Percentiles rank a stretch among this genome's conserved stretches.
Conservation (phyloP, 2,113 vertebrate genomes). For the Ascaphus truei region DNA sequence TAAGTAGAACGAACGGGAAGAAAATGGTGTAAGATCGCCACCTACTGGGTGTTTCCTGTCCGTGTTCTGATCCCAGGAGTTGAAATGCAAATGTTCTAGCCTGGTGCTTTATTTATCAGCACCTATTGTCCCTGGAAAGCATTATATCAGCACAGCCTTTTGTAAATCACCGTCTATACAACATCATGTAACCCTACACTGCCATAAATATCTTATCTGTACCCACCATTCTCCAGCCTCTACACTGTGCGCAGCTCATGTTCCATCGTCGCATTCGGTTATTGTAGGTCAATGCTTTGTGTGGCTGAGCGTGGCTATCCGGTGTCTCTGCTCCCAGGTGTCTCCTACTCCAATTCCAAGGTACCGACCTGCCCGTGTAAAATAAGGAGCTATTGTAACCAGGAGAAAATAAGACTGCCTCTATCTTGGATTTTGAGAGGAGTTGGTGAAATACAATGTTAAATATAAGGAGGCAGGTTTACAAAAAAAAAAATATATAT, state of each 20-base stretch:
- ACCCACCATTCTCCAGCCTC: constrained; percentile 6
- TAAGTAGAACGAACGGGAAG: too few species aligned
- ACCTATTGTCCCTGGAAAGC: not conserved
- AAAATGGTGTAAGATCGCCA: not conserved
- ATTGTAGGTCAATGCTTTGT: not conserved
- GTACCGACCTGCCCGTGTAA: not conserved
- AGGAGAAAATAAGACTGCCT: too few species aligned
- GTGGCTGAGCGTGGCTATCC: not conserved
- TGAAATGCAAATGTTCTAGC: not conserved
- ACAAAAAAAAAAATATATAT: too few species aligned
- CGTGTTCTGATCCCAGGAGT: not conserved
- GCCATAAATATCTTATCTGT: constrained; percentile 8
- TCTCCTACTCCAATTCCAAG: constrained; percentile 1
- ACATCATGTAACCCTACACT: constrained; percentile 3
- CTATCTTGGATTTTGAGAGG: too few species aligned
- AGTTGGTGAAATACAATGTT: too few species aligned
- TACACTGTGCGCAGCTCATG: not conserved
- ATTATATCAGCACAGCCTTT: constrained; percentile 1
- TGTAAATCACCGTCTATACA: not conserved
- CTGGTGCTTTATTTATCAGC: constrained; percentile 8
- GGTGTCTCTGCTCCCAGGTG: constrained; percentile 14
- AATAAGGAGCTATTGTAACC: constrained; percentile 5
- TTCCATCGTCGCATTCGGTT: not conserved
- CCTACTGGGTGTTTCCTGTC: not conserved
- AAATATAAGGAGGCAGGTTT: too few species aligned